Percentiles rank a stretch among this genome's conserved stretches.
Conservation (phyloP, 2,888 invertebrate species). For the Abrostola triplasia region DNA sequence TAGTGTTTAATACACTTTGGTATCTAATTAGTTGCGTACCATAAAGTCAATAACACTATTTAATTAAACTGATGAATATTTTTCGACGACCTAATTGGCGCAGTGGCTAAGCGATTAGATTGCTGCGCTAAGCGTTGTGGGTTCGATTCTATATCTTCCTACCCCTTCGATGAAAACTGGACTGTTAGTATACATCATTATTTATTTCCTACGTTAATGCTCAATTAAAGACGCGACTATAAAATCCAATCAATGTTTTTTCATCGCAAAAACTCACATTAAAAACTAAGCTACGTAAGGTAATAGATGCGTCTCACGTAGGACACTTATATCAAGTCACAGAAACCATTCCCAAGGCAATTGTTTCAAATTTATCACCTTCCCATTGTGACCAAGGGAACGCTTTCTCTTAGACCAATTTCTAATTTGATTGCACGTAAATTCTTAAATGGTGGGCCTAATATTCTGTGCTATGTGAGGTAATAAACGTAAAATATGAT, state of each 20-base stretch:
- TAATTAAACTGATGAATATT: no score
- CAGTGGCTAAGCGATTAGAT: no score
- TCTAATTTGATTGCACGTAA: slow-evolving; percentile 56
- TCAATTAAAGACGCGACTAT: slow-evolving; percentile 6
- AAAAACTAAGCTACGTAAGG: slow-evolving; percentile 49
- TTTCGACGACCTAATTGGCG: no score
- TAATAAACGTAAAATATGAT: slow-evolving; percentile 35
- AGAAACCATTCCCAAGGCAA: slow-evolving; percentile 62
- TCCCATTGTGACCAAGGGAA: slow-evolving; percentile 51
- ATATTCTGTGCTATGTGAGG: slow-evolving; percentile 31
- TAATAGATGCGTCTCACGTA: slow-evolving; percentile 62
- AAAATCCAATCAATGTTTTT: slow-evolving; percentile 18
- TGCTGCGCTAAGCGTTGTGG: no score
- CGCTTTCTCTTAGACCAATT: slow-evolving; percentile 34
- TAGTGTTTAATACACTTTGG: no score
- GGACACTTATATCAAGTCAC: slow-evolving; percentile 63
- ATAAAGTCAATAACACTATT: no score
- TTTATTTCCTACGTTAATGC: background rate
- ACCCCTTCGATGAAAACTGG: no score
- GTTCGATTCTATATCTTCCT: no score
- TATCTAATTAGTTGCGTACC: no score
- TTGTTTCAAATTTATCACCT: slow-evolving; percentile 67
- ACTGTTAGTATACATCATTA: no score
- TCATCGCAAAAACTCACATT: slow-evolving; percentile 15
- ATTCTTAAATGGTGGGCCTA: slow-evolving; percentile 43